Evolutionary conservation across 2,888 invertebrate species (phyloP).

Genomic region (Nymphalis c-album): DNA sequence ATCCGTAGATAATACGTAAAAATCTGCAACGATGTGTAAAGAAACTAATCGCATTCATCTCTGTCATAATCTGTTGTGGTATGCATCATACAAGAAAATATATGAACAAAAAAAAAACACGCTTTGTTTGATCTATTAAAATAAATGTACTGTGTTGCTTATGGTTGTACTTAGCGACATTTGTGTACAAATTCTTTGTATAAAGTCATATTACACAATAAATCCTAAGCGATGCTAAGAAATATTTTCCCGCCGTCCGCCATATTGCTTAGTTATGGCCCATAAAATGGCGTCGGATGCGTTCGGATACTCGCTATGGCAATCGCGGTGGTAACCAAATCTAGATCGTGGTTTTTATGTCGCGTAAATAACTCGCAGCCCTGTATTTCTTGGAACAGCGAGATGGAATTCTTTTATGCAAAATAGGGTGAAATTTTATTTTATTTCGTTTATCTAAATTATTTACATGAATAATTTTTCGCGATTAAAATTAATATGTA

Average conservation of each 20-base stretch:
- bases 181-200: constrained; percentile 4
- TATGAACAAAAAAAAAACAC: too few relatives aligned
- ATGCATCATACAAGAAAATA: too few relatives aligned
- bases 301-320: constrained; percentile 37
- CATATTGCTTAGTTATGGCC: constrained; percentile 62
- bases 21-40: too few relatives aligned
- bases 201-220: constrained; percentile 25
- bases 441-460: constrained; percentile 20
- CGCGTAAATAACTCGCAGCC: constrained; percentile 37
- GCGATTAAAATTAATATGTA: constrained; percentile 5
- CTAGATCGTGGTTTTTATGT: constrained; percentile 40
- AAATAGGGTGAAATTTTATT: constrained; percentile 6
- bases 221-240: constrained; percentile 37
- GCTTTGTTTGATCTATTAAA: too few relatives aligned
- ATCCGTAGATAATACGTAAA: too few relatives aligned
- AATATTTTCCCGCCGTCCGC: constrained; percentile 55
- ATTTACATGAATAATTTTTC: constrained; percentile 21
- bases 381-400: constrained; percentile 2
- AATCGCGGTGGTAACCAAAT: constrained; percentile 40
- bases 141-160: background rate
- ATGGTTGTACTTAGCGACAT: constrained; percentile 8
- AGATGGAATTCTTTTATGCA: constrained; percentile 2
- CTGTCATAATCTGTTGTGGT: too few relatives aligned
- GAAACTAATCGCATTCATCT: too few relatives aligned
- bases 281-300: constrained; percentile 55